Percentiles rank a stretch among this genome's conserved stretches.
Conservation (phyloP, 2,797 vertebrate genomes). For the Sebastes glaucus region DNA sequence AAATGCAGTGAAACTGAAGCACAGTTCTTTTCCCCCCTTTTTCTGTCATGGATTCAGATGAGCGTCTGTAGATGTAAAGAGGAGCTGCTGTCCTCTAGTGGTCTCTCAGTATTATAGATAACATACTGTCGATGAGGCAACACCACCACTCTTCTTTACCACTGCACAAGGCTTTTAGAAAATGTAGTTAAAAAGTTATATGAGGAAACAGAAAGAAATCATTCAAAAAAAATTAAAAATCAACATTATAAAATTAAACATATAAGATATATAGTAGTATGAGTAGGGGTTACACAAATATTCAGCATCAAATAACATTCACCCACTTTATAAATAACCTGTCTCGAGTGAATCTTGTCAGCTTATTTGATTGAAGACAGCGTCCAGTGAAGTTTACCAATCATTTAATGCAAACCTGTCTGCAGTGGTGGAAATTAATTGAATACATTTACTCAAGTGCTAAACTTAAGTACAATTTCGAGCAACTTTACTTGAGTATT, state of each 20-base stretch:
- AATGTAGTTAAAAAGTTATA: not conserved
- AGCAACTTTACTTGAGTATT: not conserved
- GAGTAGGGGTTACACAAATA: not conserved
- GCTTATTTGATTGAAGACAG: not conserved
- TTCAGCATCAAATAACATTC: not conserved
- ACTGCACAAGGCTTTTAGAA: not conserved
- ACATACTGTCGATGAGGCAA: not conserved
- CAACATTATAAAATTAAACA: not conserved
- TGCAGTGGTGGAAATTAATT: not conserved
- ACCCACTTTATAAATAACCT: not conserved
- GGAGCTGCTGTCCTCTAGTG: conserved; percentile 60
- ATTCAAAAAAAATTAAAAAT: not conserved
- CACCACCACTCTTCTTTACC: not conserved
- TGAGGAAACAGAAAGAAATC: not conserved
- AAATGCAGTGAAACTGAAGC: not conserved
- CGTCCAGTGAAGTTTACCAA: not conserved
- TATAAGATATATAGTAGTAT: not conserved
- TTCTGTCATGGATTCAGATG: not conserved
- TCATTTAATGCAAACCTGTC: not conserved
- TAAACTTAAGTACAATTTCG: accelerated
- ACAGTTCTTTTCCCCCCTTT: not conserved
- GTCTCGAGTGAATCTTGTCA: not conserved
- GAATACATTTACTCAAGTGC: too few relatives aligned
- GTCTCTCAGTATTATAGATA: not conserved
- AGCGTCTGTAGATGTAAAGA: not conserved